These are phyloP conservation scores for Cygnus buccinator DNA, from an alignment of 2,113 vertebrate species.

Conservation along the genomic window DNA sequence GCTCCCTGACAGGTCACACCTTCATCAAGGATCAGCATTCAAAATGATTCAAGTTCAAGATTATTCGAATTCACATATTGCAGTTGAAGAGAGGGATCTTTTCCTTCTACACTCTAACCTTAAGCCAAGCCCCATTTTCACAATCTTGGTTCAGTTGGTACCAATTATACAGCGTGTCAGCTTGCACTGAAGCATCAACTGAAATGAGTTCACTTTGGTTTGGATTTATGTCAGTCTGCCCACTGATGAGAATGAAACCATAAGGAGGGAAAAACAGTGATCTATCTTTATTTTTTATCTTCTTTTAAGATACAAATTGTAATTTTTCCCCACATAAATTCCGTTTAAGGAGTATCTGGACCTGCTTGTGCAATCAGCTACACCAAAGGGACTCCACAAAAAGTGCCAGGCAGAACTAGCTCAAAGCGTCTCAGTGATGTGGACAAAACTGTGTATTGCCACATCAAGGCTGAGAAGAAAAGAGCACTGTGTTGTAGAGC, in stretches of 20 bases:
- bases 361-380: neutral
- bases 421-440: neutral
- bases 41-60: neutral
- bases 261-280: neutral
- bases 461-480: slow-evolving; percentile 22
- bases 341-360: neutral
- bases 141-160: neutral
- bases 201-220: neutral
- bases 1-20: neutral
- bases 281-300: neutral
- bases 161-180: neutral
- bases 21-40: neutral
- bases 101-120: neutral
- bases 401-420: neutral
- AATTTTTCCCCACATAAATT: neutral
- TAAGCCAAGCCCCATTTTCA: neutral
- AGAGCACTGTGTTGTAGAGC: neutral
- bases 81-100: neutral
- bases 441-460: neutral
- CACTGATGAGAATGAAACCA: neutral
- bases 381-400: neutral
- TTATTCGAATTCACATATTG: neutral
- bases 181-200: neutral
- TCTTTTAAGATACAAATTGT: neutral
- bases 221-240: neutral